Conservation (phyloP, 2,797 vertebrate species). For the Acestrorhynchus altus region DNA sequence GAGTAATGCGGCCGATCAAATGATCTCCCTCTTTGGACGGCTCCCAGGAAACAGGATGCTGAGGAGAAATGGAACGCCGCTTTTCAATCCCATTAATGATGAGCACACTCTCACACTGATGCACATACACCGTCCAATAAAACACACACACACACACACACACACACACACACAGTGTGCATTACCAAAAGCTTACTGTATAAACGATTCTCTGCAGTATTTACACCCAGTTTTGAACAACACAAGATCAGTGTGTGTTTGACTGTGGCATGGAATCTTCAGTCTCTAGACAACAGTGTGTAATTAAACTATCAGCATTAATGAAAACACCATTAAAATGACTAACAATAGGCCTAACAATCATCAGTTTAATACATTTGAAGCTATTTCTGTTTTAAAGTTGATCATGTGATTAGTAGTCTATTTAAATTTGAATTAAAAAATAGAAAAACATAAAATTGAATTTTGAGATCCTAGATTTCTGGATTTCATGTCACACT, state of each 20-base stretch:
- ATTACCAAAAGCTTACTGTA: slow-evolving; percentile 9
- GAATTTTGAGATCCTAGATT: too few species aligned
- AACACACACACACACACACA: background rate
- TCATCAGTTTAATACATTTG: too few species aligned
- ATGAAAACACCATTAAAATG: background rate
- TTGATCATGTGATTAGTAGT: too few species aligned
- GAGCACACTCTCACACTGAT: slow-evolving; percentile 1
- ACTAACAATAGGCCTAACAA: too few species aligned
- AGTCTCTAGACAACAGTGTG: too few species aligned
- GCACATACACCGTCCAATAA: background rate
- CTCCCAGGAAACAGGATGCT: slow-evolving; percentile 98
- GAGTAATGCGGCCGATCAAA: slow-evolving; percentile 95
- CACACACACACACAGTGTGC: background rate
- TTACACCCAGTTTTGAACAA: slow-evolving; percentile 15
- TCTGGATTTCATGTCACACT: too few species aligned
- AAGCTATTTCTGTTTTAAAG: too few species aligned
- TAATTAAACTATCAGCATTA: background rate
- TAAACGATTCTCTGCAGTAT: background rate
- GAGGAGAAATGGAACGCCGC: slow-evolving; percentile 44
- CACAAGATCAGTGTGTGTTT: background rate
- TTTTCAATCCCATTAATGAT: slow-evolving; percentile 43
- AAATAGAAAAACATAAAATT: too few species aligned
- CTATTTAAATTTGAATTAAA: too few species aligned
- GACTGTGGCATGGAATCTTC: background rate
- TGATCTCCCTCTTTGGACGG: slow-evolving; percentile 98